Conservation (phyloP, 2,113 vertebrate genomes). For the Mirounga angustirostris region DNA sequence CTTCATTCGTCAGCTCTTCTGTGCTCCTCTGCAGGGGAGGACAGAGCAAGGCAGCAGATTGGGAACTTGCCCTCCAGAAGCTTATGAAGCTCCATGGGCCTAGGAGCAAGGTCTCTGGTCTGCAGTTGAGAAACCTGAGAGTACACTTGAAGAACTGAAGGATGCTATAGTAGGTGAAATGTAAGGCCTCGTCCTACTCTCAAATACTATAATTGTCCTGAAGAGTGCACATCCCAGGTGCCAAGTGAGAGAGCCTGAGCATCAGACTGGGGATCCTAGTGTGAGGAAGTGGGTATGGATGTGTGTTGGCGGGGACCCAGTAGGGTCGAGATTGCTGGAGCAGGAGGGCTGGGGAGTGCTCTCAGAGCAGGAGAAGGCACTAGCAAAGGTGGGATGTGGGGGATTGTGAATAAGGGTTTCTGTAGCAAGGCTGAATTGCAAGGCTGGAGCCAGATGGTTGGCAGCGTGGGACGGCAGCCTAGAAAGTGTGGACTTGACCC, state of each 20-base stretch:
- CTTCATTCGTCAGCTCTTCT: neutral
- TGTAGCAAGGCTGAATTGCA: neutral
- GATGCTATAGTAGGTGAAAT: neutral
- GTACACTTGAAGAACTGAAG: neutral
- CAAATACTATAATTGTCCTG: neutral
- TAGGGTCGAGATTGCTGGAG: neutral
- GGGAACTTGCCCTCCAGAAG: neutral
- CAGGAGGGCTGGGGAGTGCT: neutral
- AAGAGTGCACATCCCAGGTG: neutral
- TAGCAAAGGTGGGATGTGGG: neutral
- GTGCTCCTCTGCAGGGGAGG: neutral
- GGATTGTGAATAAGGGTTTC: neutral
- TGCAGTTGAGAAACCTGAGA: neutral
- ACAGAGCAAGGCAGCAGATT: neutral
- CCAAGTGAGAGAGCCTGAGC: neutral
- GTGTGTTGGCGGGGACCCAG: too few relatives aligned
- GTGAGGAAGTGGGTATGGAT: neutral
- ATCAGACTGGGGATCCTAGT: neutral
- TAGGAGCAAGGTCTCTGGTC: neutral
- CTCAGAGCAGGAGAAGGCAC: neutral
- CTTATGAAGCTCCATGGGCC: neutral
- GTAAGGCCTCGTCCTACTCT: neutral
- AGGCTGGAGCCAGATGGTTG: neutral
- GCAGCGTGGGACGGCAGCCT: neutral
- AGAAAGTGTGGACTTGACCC: neutral